A percentile compares a stretch with the other conserved stretches of the same genome.
Evolutionary conservation across 2,888 invertebrate genomes (phyloP).

Genomic region (Acrobasis repandana): DNA sequence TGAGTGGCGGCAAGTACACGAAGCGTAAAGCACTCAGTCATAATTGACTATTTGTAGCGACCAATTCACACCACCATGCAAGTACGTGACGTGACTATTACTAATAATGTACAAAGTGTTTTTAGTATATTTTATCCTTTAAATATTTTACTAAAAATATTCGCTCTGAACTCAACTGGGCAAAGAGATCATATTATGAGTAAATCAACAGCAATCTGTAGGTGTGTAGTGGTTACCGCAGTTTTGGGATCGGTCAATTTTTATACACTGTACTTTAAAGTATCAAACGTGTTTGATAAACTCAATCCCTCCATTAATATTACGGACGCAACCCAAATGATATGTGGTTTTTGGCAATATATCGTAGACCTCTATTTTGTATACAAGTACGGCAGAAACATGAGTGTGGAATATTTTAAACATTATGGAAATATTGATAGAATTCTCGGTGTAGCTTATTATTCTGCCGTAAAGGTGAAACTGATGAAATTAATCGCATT

Average conservation of each 20-base stretch:
- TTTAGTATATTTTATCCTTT: slow-evolving; percentile 34
- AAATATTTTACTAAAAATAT: slow-evolving; percentile 48
- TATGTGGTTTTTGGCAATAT: slow-evolving; percentile 58
- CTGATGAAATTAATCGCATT: slow-evolving; percentile 42
- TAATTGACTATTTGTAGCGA: slow-evolving; percentile 12
- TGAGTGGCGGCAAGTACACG: neutral
- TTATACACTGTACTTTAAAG: slow-evolving; percentile 52
- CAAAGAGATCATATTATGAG: slow-evolving; percentile 27
- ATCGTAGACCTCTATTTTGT: slow-evolving; percentile 57
- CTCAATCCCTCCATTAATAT: slow-evolving; percentile 51
- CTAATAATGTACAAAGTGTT: neutral
- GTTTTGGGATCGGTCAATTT: slow-evolving; percentile 43
- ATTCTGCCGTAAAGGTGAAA: slow-evolving; percentile 41
- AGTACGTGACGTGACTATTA: slow-evolving; percentile 16
- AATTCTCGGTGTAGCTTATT: slow-evolving; percentile 46
- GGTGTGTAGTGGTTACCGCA: slow-evolving; percentile 32
- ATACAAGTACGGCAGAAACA: slow-evolving; percentile 54
- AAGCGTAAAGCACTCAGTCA: slow-evolving; percentile 11
- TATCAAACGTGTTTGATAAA: slow-evolving; percentile 38
- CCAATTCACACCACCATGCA: slow-evolving; percentile 2
- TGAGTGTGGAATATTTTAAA: slow-evolving; percentile 53
- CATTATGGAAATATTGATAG: slow-evolving; percentile 57
- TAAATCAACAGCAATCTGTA: slow-evolving; percentile 30
- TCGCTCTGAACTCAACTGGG: slow-evolving; percentile 47
- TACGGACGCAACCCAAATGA: slow-evolving; percentile 55